Evolutionary conservation across 2,888 invertebrate genomes (phyloP).

Genomic region (Epirrhoe tristata): DNA sequence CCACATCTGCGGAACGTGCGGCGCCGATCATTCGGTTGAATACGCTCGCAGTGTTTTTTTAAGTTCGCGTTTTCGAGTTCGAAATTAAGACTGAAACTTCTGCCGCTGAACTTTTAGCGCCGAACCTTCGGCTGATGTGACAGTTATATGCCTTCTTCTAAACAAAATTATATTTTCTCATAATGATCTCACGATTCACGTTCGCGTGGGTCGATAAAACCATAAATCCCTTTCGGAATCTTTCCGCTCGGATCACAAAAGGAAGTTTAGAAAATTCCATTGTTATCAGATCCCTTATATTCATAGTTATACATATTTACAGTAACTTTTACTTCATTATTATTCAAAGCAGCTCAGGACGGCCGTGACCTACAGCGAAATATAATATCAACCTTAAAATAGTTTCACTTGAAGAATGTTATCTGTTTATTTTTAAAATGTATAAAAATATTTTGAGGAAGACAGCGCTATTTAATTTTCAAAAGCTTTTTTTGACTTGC

Average conservation of each 20-base stretch:
- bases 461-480: too few species aligned
- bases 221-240: neutral
- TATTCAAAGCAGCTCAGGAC: constrained; percentile 14
- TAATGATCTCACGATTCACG: neutral
- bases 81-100: too few species aligned
- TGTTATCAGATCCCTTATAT: constrained; percentile 8
- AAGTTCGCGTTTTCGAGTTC: too few species aligned
- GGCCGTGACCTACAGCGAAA: constrained; percentile 8
- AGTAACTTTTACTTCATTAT: constrained; percentile 17
- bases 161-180: neutral
- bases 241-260: neutral
- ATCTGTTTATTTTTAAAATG: neutral
- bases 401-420: neutral
- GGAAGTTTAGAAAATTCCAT: constrained; percentile 13
- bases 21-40: too few species aligned
- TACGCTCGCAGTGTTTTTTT: too few species aligned
- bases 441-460: neutral
- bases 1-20: too few species aligned
- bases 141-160: too few species aligned
- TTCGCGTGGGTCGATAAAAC: neutral
- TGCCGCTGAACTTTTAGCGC: too few species aligned
- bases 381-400: neutral
- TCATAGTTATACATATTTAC: neutral
- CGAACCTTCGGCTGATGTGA: too few species aligned
- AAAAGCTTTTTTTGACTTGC: too few species aligned